A percentile compares a stretch with the other conserved stretches of the same genome.
phyloP scores from a whole-genome alignment of 1,140 invertebrate genomes.

The Schlechtendalia chinensis region DNA sequence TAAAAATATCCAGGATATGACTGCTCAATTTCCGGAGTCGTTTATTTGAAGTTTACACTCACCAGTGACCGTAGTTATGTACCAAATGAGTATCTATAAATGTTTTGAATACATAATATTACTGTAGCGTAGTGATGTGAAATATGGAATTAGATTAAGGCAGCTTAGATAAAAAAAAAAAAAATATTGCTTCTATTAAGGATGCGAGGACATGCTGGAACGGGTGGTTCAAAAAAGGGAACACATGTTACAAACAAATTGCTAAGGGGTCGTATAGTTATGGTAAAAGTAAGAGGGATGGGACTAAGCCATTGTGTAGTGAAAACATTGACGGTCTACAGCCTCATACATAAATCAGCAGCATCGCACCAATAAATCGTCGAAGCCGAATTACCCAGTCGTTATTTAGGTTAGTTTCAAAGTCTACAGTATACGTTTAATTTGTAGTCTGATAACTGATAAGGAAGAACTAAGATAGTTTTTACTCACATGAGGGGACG shows the following conservation, averaged over 20 bases:
- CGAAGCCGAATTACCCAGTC: conserved; percentile 14
- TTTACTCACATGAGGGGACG: background rate
- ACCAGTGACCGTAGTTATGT: background rate
- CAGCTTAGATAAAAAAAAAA: conserved; percentile 3
- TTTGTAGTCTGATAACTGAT: conserved; percentile 32
- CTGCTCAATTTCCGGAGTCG: no score
- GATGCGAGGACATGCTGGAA: background rate
- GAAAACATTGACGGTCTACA: conserved; percentile 36
- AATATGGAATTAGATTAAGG: background rate
- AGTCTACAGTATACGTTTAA: background rate
- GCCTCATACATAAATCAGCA: conserved; percentile 37
- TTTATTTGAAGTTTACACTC: background rate
- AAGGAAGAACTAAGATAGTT: background rate
- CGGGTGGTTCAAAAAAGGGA: background rate
- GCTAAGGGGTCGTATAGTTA: conserved; percentile 1
- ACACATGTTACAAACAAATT: conserved; percentile 33
- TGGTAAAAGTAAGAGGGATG: conserved; percentile 18
- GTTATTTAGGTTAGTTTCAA: conserved; percentile 38
- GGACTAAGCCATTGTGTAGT: conserved; percentile 25
- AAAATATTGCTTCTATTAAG: background rate
- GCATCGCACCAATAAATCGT: conserved; percentile 34
- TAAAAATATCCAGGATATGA: no score
- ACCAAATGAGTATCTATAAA: background rate
- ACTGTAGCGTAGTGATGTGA: background rate
- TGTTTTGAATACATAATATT: background rate